A percentile compares a stretch with the other conserved stretches of the same genome.
phyloP scores from a whole-genome alignment of 2,113 vertebrate species.

The Crotalus horridus region DNA sequence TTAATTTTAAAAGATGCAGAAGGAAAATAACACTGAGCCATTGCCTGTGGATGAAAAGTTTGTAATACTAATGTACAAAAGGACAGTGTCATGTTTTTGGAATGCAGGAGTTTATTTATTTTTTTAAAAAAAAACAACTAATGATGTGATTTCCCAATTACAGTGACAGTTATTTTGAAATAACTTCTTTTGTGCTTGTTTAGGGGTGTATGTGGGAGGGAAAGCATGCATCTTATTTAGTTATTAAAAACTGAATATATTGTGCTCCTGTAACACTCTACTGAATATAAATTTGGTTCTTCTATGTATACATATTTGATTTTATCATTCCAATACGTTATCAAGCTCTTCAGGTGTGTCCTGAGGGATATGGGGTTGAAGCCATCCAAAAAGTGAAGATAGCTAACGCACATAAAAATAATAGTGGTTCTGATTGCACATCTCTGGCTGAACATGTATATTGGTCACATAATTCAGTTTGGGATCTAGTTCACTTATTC shows the following conservation, averaged over 20 bases:
- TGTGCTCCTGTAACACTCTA: background rate
- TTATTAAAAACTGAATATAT: slow-evolving; percentile 9
- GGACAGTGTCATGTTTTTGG: fast-evolving
- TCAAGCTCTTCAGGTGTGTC: background rate
- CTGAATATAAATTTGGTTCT: background rate
- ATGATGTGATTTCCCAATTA: slow-evolving; percentile 4
- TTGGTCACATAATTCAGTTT: background rate
- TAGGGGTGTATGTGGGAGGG: background rate
- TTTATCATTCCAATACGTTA: slow-evolving; percentile 26
- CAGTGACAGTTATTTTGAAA: background rate
- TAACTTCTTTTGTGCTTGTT: background rate
- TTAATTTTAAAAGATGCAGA: background rate
- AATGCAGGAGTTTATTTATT: slow-evolving; percentile 8
- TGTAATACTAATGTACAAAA: slow-evolving; percentile 11
- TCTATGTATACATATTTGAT: background rate
- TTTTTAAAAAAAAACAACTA: background rate
- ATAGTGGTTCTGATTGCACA: background rate
- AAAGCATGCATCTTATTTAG: background rate
- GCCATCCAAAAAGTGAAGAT: background rate
- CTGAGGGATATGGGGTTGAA: background rate
- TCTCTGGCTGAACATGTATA: background rate
- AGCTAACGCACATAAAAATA: background rate
- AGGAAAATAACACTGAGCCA: slow-evolving; percentile 8
- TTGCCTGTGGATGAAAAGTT: background rate
- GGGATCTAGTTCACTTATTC: background rate